Base-by-base conservation (phyloP, 2,888 invertebrate species). In the Teinopalpus imperialis region DNA sequence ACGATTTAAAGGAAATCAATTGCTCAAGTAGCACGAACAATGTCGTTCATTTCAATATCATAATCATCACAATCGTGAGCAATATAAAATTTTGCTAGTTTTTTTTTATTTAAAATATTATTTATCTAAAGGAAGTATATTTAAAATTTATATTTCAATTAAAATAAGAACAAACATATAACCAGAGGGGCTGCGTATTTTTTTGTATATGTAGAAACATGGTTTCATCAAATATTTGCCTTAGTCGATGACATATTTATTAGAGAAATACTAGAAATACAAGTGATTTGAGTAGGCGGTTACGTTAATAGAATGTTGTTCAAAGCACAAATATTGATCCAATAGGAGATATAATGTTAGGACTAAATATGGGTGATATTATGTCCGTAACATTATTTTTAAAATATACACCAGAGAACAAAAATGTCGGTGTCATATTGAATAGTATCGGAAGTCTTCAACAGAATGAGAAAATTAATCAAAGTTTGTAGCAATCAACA, bases 401-500 rank as follows among this genome's bases (percentile, higher is more conserved):
- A n/a, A n/a, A n/a, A n/a, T 8, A 24, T 26, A 3, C 8, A 30
- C 16, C 30, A 27, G 4, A 3, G 10, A 21, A 5, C 10, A 14
- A 34, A 3, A 20, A 14, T n/a, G 10, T 23, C 10, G 12, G n/a
- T 18, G 9, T 5, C 9, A 16, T 8, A 10, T 2, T 12, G 29
- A 16, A 2, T 10, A 12, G 13, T 10, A 13, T 29, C 23, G 12
- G 2, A 1, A 9, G 21, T 23, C 23, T 5, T 12, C 5, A 18
- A 8, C 8, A 4, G 27, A 36, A 4, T 32, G 1, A 9, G 8
- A 13, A 36, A 26, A 4, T 1, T 23, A 9, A 10, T 9, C 20
- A 49, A 63, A 59, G 56, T 54, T 49, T 63, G 69, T 79, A 81
- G 81, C 65, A 68, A 73, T 69, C 66, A 58, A 71, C 75, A 79